Percentiles rank a stretch among this genome's conserved stretches.
Conservation (phyloP, 2,113 vertebrate species). For the Nerophis lumbriciformis region DNA sequence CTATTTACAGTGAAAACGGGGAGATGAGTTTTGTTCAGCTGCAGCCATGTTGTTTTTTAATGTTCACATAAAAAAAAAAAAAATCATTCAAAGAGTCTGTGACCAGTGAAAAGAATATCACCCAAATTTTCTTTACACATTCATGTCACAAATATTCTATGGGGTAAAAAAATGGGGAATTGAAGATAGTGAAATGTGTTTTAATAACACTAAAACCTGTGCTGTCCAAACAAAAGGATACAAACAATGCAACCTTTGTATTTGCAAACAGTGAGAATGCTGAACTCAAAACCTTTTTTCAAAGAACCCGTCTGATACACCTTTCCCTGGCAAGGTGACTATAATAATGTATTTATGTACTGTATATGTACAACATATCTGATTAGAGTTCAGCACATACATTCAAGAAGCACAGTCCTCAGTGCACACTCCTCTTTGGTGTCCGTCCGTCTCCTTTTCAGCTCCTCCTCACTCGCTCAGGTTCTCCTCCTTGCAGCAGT, state of each 20-base stretch:
- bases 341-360: background rate
- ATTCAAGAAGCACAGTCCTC: slow-evolving; percentile 27
- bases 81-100: background rate
- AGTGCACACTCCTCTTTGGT: slow-evolving; percentile 60
- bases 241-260: no score
- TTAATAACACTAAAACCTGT: no score
- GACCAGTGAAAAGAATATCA: slow-evolving; percentile 3
- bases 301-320: background rate
- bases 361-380: slow-evolving; percentile 15
- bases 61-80: background rate
- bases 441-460: slow-evolving; percentile 50
- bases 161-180: no score
- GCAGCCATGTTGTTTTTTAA: slow-evolving; percentile 22
- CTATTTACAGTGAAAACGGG: slow-evolving; percentile 59
- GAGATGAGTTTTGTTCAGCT: slow-evolving; percentile 56
- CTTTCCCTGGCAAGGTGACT: slow-evolving; percentile 7
- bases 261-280: background rate
- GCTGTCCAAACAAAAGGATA: no score
- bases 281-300: background rate
- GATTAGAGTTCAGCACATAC: slow-evolving; percentile 38
- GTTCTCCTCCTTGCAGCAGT: slow-evolving; percentile 80
- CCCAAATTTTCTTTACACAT: no score
- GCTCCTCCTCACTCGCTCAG: slow-evolving; percentile 74
- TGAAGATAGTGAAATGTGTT: no score
- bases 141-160: no score